Evolutionary conservation across 2,797 vertebrate species (phyloP), one percentile per base, ranked within the genome.

Genomic region (Spheniscus humboldti): DNA sequence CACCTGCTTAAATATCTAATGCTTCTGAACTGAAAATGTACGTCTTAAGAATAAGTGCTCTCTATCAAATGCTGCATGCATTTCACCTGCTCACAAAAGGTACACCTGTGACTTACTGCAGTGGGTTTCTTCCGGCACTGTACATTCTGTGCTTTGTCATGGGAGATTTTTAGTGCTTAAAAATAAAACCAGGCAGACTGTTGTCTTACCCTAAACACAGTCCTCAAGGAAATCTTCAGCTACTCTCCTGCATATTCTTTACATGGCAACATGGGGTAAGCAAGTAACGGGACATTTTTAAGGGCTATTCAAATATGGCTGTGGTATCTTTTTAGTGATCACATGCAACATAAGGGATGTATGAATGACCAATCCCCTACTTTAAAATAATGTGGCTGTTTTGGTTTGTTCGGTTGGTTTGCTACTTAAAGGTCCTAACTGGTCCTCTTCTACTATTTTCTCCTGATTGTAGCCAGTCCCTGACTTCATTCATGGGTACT

Each of bases 91-190:
- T 63, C 13, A 1, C 47, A 47, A 86, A 88, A 93, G 10, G 18
- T 43, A 86, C 73, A 92, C 69, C 85, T 92, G 76, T 92, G 89
- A 86, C 76, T 86, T 80, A 75, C 53, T 72, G 78, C 94, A 88
- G 68, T 43, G 63, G 30, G 37, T 77, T 95, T 77, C 86, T 64
- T 88, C 43, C 85, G 78, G 73, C 66, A 56, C 31, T 45, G 60
- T 67, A n/a, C 73, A 86, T 56, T 69, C 47, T 1, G 0, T 89
- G 91, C 60, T 93, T 90, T 72, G 75, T 74, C 81, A 83, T 20
- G 45, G 83, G 37, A 84, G 73, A 56, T 18, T 78, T 94, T 59
- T 15, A 68, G 67, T 64, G 64, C 52, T 66, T 63, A 77, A 86
- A 96, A 94, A 84, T 37, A 90, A 79, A 88, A 91, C 9, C 41